phyloP scores from a whole-genome alignment of 2,113 vertebrate genomes.

The Bolborhynchus lineola region DNA sequence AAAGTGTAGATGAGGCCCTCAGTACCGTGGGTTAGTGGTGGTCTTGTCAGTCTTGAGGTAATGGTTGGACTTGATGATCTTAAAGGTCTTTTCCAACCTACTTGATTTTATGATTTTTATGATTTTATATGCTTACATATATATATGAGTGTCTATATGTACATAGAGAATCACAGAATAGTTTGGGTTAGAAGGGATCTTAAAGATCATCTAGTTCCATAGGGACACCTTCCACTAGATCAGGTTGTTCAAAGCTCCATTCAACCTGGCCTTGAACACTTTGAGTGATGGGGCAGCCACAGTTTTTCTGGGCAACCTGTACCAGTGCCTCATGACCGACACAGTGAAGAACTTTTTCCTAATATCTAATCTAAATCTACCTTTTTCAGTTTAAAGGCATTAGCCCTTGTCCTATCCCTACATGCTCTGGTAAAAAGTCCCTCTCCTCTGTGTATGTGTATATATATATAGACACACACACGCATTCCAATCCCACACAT shows the following conservation, averaged over 20 bases:
- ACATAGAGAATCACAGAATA: not conserved
- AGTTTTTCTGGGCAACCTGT: not conserved
- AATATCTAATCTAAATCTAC: not conserved
- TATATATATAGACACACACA: accelerated
- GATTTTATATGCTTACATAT: no score
- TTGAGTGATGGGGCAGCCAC: not conserved
- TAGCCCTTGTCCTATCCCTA: not conserved
- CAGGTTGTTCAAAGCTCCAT: not conserved
- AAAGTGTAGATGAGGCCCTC: no score
- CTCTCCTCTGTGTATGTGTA: not conserved
- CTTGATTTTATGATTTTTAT: no score
- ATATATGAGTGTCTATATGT: not conserved
- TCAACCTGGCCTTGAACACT: not conserved
- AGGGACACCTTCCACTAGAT: not conserved
- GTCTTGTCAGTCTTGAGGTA: no score
- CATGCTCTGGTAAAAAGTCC: not conserved
- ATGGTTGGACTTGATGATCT: no score
- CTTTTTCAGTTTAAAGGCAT: not conserved
- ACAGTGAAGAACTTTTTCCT: not conserved
- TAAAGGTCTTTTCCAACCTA: no score
- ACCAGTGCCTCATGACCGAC: not conserved
- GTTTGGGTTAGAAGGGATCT: not conserved
- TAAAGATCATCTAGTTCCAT: not conserved
- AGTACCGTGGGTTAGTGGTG: no score
- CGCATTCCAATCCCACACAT: not conserved